These are phyloP conservation scores for Xestia c-nigrum DNA, from an alignment of 2,888 invertebrate genomes.

Conservation along the genomic window DNA sequence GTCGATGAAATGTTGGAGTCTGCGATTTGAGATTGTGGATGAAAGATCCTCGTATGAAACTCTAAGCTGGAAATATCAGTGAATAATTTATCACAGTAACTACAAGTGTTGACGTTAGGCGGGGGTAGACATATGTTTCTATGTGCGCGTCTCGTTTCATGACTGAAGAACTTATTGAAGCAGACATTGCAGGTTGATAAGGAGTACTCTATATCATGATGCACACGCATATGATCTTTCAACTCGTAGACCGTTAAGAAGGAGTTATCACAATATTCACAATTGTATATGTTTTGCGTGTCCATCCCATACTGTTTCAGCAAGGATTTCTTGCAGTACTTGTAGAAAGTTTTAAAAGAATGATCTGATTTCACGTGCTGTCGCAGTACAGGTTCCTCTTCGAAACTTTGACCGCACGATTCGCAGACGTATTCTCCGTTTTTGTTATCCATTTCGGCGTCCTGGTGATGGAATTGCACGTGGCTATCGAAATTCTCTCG, in stretches of 20 bases:
- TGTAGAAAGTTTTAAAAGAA: constrained; percentile 80
- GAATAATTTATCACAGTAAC: constrained; percentile 82
- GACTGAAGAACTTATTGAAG: constrained; percentile 80
- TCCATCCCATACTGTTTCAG: constrained; percentile 66
- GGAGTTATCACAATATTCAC: constrained; percentile 77
- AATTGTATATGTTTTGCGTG: constrained; percentile 69
- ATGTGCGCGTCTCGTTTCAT: constrained; percentile 77
- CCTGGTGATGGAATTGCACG: constrained; percentile 59
- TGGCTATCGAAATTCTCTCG: constrained; percentile 71
- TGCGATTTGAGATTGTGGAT: constrained; percentile 81
- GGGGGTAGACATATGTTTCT: constrained; percentile 80
- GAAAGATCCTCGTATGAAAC: constrained; percentile 82
- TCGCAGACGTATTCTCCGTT: constrained; percentile 68
- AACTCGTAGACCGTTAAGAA: constrained; percentile 77
- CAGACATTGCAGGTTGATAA: constrained; percentile 83
- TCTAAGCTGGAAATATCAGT: constrained; percentile 82
- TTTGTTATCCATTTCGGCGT: constrained; percentile 33
- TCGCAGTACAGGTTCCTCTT: constrained; percentile 74
- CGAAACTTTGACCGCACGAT: constrained; percentile 73
- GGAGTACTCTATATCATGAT: constrained; percentile 78
- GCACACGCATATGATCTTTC: constrained; percentile 79
- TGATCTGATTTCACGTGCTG: constrained; percentile 81
- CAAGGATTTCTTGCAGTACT: constrained; percentile 79
- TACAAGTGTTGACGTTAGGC: constrained; percentile 76
- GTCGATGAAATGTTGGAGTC: constrained; percentile 79